Percentiles rank a stretch among this genome's conserved stretches.
phyloP scores from a whole-genome alignment of 2,888 invertebrate genomes.

The Ophioninae sp. region DNA sequence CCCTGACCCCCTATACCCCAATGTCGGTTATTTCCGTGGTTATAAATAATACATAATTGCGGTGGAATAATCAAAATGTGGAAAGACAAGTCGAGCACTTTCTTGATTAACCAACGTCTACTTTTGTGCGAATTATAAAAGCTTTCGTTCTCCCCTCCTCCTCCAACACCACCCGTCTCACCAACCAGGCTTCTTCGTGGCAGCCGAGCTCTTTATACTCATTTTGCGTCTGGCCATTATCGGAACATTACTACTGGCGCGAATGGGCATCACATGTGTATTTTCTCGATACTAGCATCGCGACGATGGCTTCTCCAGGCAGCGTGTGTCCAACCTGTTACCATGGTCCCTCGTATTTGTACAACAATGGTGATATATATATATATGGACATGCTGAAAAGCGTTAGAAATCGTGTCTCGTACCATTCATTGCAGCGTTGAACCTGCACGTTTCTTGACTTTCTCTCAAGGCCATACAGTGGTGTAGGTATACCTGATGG shows the following conservation, averaged over 20 bases:
- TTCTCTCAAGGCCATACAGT: constrained; percentile 21
- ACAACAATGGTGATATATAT: constrained; percentile 39
- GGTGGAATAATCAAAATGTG: neutral
- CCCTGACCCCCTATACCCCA: too few relatives aligned
- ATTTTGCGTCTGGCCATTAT: constrained; percentile 49
- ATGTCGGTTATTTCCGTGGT: neutral
- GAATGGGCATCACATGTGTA: constrained; percentile 1
- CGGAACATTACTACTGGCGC: constrained; percentile 41
- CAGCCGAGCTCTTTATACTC: constrained; percentile 29
- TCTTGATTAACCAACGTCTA: constrained; percentile 27
- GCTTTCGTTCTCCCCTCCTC: neutral
- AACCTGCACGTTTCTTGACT: constrained; percentile 27
- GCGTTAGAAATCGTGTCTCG: constrained; percentile 44
- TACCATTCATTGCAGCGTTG: constrained; percentile 24
- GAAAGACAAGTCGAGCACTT: constrained; percentile 1
- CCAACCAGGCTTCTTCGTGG: neutral
- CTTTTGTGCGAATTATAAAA: constrained; percentile 38
- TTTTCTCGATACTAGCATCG: constrained; percentile 40
- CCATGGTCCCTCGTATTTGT: constrained; percentile 23
- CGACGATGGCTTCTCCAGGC: constrained; percentile 37
- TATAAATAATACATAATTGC: constrained; percentile 19
- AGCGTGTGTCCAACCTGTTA: constrained; percentile 26
- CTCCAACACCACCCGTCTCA: too few relatives aligned
- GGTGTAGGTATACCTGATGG: neutral
- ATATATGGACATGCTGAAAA: constrained; percentile 12